Evolutionary conservation across 2,113 vertebrate species (phyloP).

Genomic region (Gallinago media): DNA sequence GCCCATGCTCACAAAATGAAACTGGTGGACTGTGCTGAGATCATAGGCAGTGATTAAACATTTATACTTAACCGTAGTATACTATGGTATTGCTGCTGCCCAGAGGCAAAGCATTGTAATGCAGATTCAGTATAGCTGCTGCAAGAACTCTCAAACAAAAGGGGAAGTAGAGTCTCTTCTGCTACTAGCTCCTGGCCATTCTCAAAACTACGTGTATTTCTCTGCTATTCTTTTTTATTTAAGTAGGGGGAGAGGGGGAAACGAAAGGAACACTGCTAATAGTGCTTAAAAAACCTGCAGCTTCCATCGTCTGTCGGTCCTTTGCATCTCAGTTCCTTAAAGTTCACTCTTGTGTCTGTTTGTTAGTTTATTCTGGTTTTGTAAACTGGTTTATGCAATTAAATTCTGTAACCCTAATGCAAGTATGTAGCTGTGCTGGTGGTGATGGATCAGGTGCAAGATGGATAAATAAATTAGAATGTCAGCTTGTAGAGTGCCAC

Average conservation of each 20-base stretch:
- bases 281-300: constrained; percentile 26
- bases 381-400: constrained; percentile 65
- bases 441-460: constrained; percentile 32
- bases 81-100: constrained; percentile 45
- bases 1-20: constrained; percentile 40
- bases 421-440: constrained; percentile 24
- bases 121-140: constrained; percentile 47
- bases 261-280: background rate
- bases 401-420: constrained; percentile 52
- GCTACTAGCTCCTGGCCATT: background rate
- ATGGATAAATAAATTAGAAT: constrained; percentile 57
- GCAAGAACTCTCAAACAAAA: constrained; percentile 34
- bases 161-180: background rate
- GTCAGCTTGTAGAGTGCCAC: background rate
- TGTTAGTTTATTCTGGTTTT: constrained; percentile 46
- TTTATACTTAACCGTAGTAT: constrained; percentile 28
- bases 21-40: constrained; percentile 33
- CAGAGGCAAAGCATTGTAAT: constrained; percentile 55
- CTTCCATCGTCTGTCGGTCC: background rate
- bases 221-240: background rate
- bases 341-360: background rate
- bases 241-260: background rate
- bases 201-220: background rate
- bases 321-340: background rate
- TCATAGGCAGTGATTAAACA: constrained; percentile 49